Evolutionary conservation across 2,888 invertebrate genomes (phyloP), one percentile per base, ranked within the genome.

Genomic region (Polydrusus cervinus): DNA sequence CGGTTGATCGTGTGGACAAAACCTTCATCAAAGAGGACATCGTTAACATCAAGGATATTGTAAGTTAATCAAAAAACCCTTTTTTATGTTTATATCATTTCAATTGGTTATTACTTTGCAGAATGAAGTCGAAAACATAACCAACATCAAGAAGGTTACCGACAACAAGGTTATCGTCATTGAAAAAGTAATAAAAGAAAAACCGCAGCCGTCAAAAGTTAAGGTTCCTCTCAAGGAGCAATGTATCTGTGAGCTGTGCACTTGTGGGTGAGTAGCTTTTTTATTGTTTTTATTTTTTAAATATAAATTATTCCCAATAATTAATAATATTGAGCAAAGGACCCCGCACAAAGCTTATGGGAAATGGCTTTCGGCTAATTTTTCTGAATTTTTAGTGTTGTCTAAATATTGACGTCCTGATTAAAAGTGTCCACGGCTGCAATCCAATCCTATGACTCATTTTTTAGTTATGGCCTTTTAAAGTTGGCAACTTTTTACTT

Each of bases 241-340:
- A 87, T 96, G 96, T 86, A 95, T 96, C 83, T 96, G 96, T 86
- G 95, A 96, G 89, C 92, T 96, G 78, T 96, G 96, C 87, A 96
- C 95, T 84, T 96, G 96, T 89, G 96, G 96, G 96, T 96, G 88
- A 93, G 94, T 91, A 64, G 38, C 73, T 40, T 53, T 66, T 30
- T 43, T 71, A 51, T 53, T 60, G 10, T 30, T 40, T 9, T 14
- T 70, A 10, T 43, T 43, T 9, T 9, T 9, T n/a, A n/a, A n/a
- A n/a, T n/a, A n/a, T n/a, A n/a, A n/a, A n/a, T n/a, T n/a, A n/a
- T n/a, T n/a, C n/a, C n/a, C n/a, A n/a, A n/a, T n/a, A n/a, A n/a
- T n/a, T n/a, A n/a, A n/a, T n/a, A n/a, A n/a, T n/a, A n/a, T n/a
- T n/a, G n/a, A n/a, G n/a, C n/a, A n/a, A n/a, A n/a, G n/a, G n/a